Evolutionary conservation across 2,888 invertebrate genomes (phyloP).

Genomic region (Asteroscopus sphinx): DNA sequence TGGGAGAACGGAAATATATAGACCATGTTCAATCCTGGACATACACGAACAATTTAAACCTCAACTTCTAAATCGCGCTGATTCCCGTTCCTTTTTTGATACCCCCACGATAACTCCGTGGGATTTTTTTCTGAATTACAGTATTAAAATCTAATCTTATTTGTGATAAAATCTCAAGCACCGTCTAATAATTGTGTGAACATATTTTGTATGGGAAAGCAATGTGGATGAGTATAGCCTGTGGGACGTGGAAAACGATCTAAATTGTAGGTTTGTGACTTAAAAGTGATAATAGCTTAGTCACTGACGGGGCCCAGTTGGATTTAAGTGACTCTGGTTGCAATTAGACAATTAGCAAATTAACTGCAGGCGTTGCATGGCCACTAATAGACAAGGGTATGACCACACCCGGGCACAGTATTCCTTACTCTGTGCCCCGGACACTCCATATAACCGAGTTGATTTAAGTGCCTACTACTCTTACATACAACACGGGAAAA

Average conservation of each 20-base stretch:
- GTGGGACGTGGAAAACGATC: not conserved
- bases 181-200: constrained; percentile 45
- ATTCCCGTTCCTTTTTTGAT: constrained; percentile 10
- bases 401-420: too few relatives aligned
- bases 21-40: too few relatives aligned
- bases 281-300: constrained; percentile 3
- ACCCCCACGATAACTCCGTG: constrained; percentile 36
- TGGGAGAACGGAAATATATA: too few relatives aligned
- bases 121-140: constrained; percentile 54
- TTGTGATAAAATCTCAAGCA: constrained; percentile 45
- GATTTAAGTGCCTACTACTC: too few relatives aligned
- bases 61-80: constrained; percentile 9
- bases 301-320: not conserved
- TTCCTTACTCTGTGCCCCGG: too few relatives aligned
- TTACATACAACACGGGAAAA: too few relatives aligned
- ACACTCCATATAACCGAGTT: too few relatives aligned
- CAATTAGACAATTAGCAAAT: too few relatives aligned
- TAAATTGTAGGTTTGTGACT: constrained; percentile 1
- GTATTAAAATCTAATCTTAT: constrained; percentile 61
- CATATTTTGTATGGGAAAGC: constrained; percentile 41
- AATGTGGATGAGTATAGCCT: constrained; percentile 10
- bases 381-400: too few relatives aligned
- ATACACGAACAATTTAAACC: not conserved
- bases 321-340: too few relatives aligned
- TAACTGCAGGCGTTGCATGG: too few relatives aligned